These are phyloP conservation scores for Nothocercus julius DNA, from an alignment of 2,113 vertebrate genomes.

Conservation along the genomic window DNA sequence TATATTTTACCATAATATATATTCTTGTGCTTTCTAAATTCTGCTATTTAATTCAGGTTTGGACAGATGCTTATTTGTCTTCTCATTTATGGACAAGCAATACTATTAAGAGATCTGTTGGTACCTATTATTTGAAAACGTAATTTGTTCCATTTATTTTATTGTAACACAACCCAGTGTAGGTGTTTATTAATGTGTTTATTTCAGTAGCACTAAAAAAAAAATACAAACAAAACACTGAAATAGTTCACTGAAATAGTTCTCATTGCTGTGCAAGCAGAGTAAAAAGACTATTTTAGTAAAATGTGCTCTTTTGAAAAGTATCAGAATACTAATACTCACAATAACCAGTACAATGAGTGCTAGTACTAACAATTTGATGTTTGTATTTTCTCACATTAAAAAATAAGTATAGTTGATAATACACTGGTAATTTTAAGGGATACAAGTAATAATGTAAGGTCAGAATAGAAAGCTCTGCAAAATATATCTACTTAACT, in stretches of 20 bases:
- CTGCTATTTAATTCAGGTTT: neutral
- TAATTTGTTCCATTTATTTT: neutral
- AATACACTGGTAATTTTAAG: neutral
- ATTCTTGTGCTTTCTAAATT: neutral
- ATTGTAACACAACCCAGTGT: neutral
- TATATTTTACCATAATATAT: neutral
- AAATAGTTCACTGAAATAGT: neutral
- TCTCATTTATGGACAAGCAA: neutral
- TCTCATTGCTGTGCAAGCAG: neutral
- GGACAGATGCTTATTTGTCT: fast-evolving
- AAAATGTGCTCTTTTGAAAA: neutral
- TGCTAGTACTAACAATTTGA: neutral
- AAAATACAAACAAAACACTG: no score
- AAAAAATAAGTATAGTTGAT: neutral
- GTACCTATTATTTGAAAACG: neutral
- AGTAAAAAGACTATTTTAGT: neutral
- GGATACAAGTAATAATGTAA: neutral
- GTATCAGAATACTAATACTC: neutral
- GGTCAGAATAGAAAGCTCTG: neutral
- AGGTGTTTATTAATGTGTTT: fast-evolving
- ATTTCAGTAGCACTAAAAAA: neutral
- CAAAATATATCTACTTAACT: neutral
- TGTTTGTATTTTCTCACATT: neutral
- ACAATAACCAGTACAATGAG: no score
- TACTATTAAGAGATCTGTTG: neutral